phyloP scores from a whole-genome alignment of 2,797 vertebrate species.

The Oceanodroma leucorhoa region DNA sequence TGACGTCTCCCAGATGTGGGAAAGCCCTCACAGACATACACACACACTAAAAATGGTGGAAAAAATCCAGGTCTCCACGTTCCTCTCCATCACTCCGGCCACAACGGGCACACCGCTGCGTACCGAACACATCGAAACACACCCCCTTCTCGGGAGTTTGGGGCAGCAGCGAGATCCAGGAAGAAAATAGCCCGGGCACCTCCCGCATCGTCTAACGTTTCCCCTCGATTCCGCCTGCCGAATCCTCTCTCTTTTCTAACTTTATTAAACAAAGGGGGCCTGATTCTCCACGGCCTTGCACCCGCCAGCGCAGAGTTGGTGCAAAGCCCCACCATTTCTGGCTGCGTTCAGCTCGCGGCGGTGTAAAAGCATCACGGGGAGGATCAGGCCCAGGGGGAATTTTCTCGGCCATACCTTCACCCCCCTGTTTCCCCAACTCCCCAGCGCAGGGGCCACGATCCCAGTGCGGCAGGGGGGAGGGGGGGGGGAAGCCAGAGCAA shows the following conservation, averaged over 20 bases:
- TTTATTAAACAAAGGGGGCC: constrained; percentile 61
- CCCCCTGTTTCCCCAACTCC: fast-evolving
- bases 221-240: not conserved
- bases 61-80: not conserved
- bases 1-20: not conserved
- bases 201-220: not conserved
- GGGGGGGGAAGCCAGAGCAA: not conserved
- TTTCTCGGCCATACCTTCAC: not conserved
- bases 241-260: not conserved
- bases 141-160: not conserved
- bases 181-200: not conserved
- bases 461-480: fast-evolving
- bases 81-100: not conserved
- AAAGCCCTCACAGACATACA: not conserved
- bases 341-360: fast-evolving
- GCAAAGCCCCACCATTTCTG: not conserved
- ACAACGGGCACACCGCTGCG: not conserved
- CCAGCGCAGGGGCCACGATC: not conserved
- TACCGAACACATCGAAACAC: not conserved
- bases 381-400: not conserved
- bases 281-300: constrained; percentile 1
- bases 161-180: not conserved
- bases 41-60: constrained; percentile 11
- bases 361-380: not conserved
- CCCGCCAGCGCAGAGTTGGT: not conserved